Evolutionary conservation across 2,113 vertebrate species (phyloP), one percentile per base, ranked within the genome.

Genomic region (Pygoscelis adeliae): DNA sequence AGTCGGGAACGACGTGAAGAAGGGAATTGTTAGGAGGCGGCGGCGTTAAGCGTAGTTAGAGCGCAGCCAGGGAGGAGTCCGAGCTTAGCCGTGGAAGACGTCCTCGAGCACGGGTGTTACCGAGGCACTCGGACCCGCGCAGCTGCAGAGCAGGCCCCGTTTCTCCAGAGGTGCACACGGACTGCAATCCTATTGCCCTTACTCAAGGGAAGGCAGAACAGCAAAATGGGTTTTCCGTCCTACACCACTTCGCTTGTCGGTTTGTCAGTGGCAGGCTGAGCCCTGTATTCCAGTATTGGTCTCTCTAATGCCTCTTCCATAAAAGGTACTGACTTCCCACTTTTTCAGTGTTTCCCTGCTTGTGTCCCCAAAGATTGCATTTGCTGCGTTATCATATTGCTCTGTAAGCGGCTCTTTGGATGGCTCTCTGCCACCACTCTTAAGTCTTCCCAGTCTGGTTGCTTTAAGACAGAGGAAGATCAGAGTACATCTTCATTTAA

Each of bases 141-240:
- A 7, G 27, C 15, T 26, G n/a, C 67, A 3, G 0, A 5, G 8
- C 5, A 19, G 13, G 16, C 27, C 46, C 13, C 20, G n/a, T 40
- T 18, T 34, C 40, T 30, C 27, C 67, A 11, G 42, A 6, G 21
- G 2, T 0, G 4, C 13, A 0, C 1, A 1, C 0, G 17, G 30
- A 2, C 26, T 36, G 49, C 18, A 1, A 2, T 9, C 14, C 3
- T 15, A 2, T 2, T 21, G 53, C 26, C 26, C 11, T 29, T 29
- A 5, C 18, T 16, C 49, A 2, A 5, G 32, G 30, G 30, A 7
- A 4, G 36, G 47, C 29, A 26, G 55, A 34, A 16, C 9, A 6
- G 34, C 50, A 26, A 9, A 18, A 4, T 1, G 8, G 7, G 10
- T 5, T 52, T 16, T 16, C 42, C 15, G 0, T 14, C 61, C 27